Conservation (phyloP, 2,113 vertebrate genomes). For the Eubucco bourcierii region DNA sequence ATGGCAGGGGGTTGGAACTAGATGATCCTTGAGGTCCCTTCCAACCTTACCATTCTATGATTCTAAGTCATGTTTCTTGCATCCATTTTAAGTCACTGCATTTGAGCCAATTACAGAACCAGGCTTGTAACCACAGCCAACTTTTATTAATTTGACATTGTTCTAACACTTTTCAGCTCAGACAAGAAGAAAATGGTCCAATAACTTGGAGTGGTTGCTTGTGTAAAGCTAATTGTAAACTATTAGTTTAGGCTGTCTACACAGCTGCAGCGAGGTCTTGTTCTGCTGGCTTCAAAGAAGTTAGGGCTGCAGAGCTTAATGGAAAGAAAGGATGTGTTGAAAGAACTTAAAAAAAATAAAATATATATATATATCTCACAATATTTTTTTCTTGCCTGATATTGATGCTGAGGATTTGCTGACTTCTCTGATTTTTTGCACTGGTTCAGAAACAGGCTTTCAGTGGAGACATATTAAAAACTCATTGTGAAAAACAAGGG, state of each 20-base stretch:
- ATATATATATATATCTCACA: too few species aligned
- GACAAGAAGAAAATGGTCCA: neutral
- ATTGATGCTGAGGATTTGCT: neutral
- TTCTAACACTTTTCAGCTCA: neutral
- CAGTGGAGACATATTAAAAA: neutral
- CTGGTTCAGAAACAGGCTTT: rapidly evolving
- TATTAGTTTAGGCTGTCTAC: neutral
- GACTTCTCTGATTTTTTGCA: neutral
- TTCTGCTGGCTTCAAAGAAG: neutral
- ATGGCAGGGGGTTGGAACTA: too few species aligned
- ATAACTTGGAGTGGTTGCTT: neutral
- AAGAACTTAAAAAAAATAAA: neutral
- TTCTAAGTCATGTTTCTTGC: neutral
- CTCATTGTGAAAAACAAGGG: neutral
- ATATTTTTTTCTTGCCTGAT: neutral
- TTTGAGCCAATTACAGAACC: neutral
- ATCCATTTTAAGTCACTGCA: neutral
- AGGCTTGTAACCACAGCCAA: neutral
- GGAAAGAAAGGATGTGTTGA: neutral
- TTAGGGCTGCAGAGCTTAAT: neutral
- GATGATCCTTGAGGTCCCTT: too few species aligned
- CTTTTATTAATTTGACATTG: neutral
- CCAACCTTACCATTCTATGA: too few species aligned
- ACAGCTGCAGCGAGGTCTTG: neutral
- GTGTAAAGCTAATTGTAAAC: neutral